Evolutionary conservation across 2,113 vertebrate genomes (phyloP), one percentile per base, ranked within the genome.

Genomic region (Anguilla rostrata): DNA sequence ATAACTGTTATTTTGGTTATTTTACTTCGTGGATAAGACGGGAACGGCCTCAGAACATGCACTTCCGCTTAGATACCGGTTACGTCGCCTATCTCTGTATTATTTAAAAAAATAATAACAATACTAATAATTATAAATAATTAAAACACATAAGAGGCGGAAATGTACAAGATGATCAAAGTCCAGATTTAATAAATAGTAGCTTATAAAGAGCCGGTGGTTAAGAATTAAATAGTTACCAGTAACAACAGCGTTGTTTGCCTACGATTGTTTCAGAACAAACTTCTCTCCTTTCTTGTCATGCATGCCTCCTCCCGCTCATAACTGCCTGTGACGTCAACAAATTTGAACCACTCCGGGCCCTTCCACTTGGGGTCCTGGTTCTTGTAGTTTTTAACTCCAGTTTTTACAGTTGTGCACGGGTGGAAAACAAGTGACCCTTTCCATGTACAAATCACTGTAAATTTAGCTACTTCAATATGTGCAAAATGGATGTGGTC

Each of bases 281-380:
- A 81, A 41, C 39, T 16, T 26, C 39, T 22, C 1, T 80, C 34
- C 78, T 43, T 81, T 40, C 22, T 43, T 81, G 79, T 81, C 39
- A 20, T 40, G 39, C 83, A 66, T 49, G 83, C 60, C 60, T 56
- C 60, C 53, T 84, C 83, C 83, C 83, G 83, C 83, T 66, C 83
- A 34, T 9, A 16, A 2, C 39, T 22, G 7, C 1, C 18, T 39
- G 60, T 63, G 83, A 57, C 83, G 83, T 63, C 5, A 2, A 57
- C 83, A 34, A 39, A n/a, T 83, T 83, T 83, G 83, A 83, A 83
- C 43, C 82, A 40, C 15, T 12, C 60, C 60, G 20, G 20, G 14
- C 60, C 60, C 60, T 71, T 83, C 29, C 43, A 7, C 16, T 3
- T 26, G 63, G 39, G 29, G 14, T 66, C 22, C 29, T 46, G 83